Evolutionary conservation across 2,797 vertebrate genomes (phyloP).

Genomic region (Bradypodion pumilum): DNA sequence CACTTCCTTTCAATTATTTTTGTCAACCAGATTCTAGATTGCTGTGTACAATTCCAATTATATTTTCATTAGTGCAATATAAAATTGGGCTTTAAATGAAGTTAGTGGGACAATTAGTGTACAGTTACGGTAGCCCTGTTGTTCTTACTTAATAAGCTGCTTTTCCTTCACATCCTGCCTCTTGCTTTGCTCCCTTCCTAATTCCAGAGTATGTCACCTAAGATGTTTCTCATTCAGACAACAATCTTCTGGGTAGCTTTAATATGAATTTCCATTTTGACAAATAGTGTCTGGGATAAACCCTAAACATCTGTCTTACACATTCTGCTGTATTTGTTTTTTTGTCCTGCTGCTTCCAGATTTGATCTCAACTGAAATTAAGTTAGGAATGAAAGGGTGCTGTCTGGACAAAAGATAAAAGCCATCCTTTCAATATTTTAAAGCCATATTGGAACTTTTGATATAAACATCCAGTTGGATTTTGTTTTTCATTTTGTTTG

Average conservation of each 20-base stretch:
- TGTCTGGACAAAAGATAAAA: background rate
- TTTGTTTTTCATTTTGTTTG: too few species aligned
- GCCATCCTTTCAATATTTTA: too few species aligned
- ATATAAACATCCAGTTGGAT: too few species aligned
- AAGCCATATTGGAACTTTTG: too few species aligned
- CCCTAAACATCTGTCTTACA: background rate
- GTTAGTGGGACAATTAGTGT: background rate
- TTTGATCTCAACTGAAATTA: background rate
- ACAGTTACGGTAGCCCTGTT: background rate
- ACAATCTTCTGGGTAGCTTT: background rate
- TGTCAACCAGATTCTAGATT: background rate
- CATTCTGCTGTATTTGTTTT: background rate
- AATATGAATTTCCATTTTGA: background rate
- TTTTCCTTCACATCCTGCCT: background rate
- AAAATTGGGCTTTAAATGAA: background rate
- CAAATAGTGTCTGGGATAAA: background rate
- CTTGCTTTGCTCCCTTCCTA: background rate
- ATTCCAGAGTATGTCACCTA: background rate
- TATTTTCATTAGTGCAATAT: conserved; percentile 15
- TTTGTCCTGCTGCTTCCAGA: background rate
- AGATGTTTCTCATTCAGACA: background rate
- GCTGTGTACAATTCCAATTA: background rate
- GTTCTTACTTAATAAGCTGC: background rate
- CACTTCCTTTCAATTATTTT: conserved; percentile 5
- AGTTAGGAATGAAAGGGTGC: background rate